Conservation (phyloP, 1,140 invertebrate species). For the Ectropis grisescens region DNA sequence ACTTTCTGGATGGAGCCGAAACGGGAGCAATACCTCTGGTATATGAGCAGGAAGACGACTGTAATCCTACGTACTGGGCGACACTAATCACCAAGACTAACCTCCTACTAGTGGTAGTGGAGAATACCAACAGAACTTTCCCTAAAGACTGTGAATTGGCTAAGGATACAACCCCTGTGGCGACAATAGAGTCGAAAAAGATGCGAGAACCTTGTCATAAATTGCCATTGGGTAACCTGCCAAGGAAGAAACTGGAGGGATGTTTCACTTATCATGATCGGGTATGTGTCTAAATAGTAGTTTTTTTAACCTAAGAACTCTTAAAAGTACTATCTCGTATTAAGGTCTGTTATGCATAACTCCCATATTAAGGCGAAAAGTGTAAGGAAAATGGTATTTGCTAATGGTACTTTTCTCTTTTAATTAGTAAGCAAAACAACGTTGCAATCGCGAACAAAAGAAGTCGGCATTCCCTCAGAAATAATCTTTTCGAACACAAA, state of each 20-base stretch:
- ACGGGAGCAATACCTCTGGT: constrained; percentile 51
- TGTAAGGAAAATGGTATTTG: too few species aligned
- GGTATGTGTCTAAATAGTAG: too few species aligned
- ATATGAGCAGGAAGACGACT: constrained; percentile 29
- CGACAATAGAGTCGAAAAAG: constrained; percentile 50
- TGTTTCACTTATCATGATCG: constrained; percentile 82
- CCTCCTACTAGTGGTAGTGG: constrained; percentile 83
- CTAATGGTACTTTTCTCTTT: too few species aligned
- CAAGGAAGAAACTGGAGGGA: constrained; percentile 75
- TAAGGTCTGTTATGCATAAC: too few species aligned
- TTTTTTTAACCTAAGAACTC: too few species aligned
- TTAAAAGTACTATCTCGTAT: too few species aligned
- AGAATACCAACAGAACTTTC: constrained; percentile 43
- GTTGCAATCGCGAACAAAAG: too few species aligned
- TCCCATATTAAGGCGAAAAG: too few species aligned
- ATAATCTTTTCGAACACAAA: too few species aligned
- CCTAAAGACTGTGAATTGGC: constrained; percentile 43
- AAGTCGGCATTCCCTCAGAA: too few species aligned
- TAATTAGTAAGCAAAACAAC: too few species aligned
- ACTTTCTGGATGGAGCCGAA: constrained; percentile 51
- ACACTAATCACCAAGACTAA: constrained; percentile 80
- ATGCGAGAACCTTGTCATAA: constrained; percentile 78
- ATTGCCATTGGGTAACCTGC: constrained; percentile 76
- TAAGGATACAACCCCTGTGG: constrained; percentile 47
- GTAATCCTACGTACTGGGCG: constrained; percentile 71